Evolutionary conservation across 1,140 invertebrate species (phyloP).

Genomic region (Aethina tumida): DNA sequence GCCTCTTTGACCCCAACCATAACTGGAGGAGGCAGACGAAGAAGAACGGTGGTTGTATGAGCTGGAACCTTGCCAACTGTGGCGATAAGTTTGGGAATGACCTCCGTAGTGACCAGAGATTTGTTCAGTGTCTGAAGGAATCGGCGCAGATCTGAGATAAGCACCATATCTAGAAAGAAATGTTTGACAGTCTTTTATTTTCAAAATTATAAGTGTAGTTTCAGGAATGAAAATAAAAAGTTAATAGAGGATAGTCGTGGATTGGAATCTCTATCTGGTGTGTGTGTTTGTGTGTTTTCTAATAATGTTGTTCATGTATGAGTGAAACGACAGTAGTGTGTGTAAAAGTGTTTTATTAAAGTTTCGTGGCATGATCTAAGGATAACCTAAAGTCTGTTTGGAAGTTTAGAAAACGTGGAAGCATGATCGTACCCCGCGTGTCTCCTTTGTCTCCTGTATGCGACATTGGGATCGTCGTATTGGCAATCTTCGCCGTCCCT

Average conservation of each 20-base stretch:
- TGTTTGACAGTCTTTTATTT: too few species aligned
- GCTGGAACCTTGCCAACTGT: constrained; percentile 2
- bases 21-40: too few species aligned
- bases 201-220: too few species aligned
- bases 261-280: too few species aligned
- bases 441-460: constrained; percentile 1
- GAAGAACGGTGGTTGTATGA: not conserved
- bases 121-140: too few species aligned
- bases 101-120: constrained; percentile 7
- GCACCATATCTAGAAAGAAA: too few species aligned
- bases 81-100: constrained; percentile 10
- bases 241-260: too few species aligned
- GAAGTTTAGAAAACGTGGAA: too few species aligned
- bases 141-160: too few species aligned
- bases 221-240: too few species aligned
- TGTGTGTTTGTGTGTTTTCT: not conserved
- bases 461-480: constrained; percentile 9
- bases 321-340: constrained; percentile 2
- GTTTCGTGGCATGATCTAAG: constrained; percentile 5
- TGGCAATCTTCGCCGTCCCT: constrained; percentile 2
- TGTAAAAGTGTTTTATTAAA: constrained; percentile 4
- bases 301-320: not conserved
- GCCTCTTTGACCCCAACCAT: too few species aligned
- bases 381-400: too few species aligned
- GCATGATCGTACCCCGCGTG: constrained; percentile 12